Percentiles rank a stretch among this genome's conserved stretches.
Evolutionary conservation across 2,888 invertebrate species (phyloP).

Genomic region (Ganaspis brasiliensis): DNA sequence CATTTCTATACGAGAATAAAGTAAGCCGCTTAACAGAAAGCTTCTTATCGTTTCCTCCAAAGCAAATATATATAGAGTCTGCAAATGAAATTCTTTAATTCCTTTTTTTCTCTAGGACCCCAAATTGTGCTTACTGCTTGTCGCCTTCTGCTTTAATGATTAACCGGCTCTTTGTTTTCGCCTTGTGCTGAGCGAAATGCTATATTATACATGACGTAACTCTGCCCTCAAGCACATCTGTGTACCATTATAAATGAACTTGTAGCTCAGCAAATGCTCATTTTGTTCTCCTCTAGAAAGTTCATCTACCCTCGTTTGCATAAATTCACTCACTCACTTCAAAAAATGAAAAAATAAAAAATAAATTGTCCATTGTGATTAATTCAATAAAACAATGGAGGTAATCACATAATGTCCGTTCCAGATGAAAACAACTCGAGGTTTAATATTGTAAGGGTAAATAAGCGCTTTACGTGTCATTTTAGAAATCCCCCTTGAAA

Average conservation of each 20-base stretch:
- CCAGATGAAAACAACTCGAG: neutral
- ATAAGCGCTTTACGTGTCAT: constrained; percentile 57
- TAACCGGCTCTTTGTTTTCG: constrained; percentile 51
- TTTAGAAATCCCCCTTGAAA: constrained; percentile 56
- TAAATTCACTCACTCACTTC: neutral
- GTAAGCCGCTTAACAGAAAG: constrained; percentile 61
- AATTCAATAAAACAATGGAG: too few species aligned
- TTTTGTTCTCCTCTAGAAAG: constrained; percentile 1
- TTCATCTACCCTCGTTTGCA: neutral
- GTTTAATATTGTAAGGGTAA: neutral
- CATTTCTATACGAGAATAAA: constrained; percentile 57
- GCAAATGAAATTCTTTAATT: constrained; percentile 63
- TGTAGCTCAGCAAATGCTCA: constrained; percentile 39
- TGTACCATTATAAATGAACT: constrained; percentile 39
- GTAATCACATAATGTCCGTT: too few species aligned
- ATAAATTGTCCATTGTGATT: neutral
- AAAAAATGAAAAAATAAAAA: neutral
- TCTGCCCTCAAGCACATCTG: constrained; percentile 42
- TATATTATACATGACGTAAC: constrained; percentile 20
- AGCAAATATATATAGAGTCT: constrained; percentile 67
- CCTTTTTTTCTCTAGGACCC: constrained; percentile 57
- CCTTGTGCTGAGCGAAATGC: neutral
- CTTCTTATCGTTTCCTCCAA: constrained; percentile 56
- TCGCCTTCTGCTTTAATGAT: constrained; percentile 55
- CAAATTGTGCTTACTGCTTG: constrained; percentile 34